Evolutionary conservation across 2,888 invertebrate genomes (phyloP), one percentile per base, ranked within the genome.

Genomic region (Eilema sororculum): DNA sequence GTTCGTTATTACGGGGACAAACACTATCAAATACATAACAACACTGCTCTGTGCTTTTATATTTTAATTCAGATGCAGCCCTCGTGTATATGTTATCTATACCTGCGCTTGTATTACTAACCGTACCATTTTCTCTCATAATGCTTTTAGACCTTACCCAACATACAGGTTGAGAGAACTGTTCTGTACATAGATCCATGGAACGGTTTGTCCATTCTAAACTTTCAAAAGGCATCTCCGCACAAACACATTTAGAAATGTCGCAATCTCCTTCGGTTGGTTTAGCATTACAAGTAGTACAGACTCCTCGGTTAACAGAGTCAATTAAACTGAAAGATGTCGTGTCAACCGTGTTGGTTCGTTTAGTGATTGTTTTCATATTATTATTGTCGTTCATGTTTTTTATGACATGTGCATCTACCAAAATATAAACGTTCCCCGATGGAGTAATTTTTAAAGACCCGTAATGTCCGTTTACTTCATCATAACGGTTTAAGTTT

Each of bases 371-470:
- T 13, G 68, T 71, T 25, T 71, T n/a, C n/a, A n/a, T n/a, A n/a
- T n/a, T 72, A 37, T 33, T 33, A n/a, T 71, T 69, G 67, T 82
- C 78, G 12, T 72, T 71, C 52, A 82, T 75, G 10, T 65, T 68
- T 75, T 84, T 78, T 4, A 84, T 68, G 25, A 78, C 56, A 46
- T 78, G 76, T 69, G 90, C 84, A 69, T 90, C 84, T 25, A 90
- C 77, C 22, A 84, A 72, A 22, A 91, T 76, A 69, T 85, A 89
- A 75, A 93, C 85, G 75, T 89, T 90, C 25, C 91, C 91, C 1
- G 92, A 91, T 13, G 84, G 72, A 46, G 90, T 87, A 8, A 92
- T 86, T 82, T 89, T 92, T 25, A 93, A 78, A 28, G 86, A 85
- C 52, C 86, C 88, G 73, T 84, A 83, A 61, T 82, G 75, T 25